Evolutionary conservation across 1,140 invertebrate species (phyloP).

Genomic region (Theocolax elegans): DNA sequence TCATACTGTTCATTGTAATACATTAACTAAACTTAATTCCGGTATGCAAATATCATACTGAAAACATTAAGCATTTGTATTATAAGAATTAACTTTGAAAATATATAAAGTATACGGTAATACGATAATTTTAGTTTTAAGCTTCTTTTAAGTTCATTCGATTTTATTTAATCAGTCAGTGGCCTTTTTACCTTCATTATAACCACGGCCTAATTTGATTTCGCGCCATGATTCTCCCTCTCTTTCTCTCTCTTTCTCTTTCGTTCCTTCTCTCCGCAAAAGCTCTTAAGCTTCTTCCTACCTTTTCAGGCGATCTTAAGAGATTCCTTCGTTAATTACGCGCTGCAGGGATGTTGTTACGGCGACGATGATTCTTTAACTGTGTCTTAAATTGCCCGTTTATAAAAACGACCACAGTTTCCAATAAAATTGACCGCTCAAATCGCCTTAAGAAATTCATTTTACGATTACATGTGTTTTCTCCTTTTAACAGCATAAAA

Average conservation of each 20-base stretch:
- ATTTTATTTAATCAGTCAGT: conserved; percentile 6
- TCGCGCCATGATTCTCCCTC: not conserved
- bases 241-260: too few species aligned
- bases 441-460: not conserved
- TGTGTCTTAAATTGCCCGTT: not conserved
- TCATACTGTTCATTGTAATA: too few species aligned
- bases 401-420: not conserved
- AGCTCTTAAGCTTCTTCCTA: conserved; percentile 14
- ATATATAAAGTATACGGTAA: not conserved
- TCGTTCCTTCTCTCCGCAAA: too few species aligned
- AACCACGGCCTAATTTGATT: conserved; percentile 17
- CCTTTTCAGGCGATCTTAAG: not conserved
- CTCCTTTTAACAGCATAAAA: too few species aligned
- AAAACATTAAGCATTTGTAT: too few species aligned
- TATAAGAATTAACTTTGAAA: too few species aligned
- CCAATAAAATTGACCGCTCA: not conserved
- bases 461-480: not conserved
- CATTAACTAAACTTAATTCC: too few species aligned
- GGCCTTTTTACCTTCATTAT: not conserved
- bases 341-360: not conserved
- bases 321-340: conserved; percentile 12
- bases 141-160: not conserved
- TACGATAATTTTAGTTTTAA: not conserved
- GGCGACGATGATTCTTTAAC: conserved; percentile 5
- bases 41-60: too few species aligned